Evolutionary conservation across 2,888 invertebrate genomes (phyloP), one percentile per base, ranked within the genome.

Genomic region (Drosophila demipolita): DNA sequence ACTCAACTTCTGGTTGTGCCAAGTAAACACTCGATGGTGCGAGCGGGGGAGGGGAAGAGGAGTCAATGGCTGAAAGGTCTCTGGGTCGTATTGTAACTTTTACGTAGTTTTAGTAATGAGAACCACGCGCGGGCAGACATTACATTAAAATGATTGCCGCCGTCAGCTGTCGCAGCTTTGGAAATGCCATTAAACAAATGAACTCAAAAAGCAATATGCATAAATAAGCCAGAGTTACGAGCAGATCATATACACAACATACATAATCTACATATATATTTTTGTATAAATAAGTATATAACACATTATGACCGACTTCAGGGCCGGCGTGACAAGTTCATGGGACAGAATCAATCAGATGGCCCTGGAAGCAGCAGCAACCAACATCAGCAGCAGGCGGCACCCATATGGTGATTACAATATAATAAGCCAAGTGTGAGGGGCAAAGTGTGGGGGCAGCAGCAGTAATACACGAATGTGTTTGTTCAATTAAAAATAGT

Each of bases 111-210:
- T 35, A 15, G 20, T 17, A 23, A 23, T 54, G 45, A 68, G 63
- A 67, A 62, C 54, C 66, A 57, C 36, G 77, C 73, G 64, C 55
- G 40, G 52, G 36, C 15, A 20, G 11, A 7, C 54, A 38, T 55
- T 26, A 73, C 81, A 73, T 76, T 73, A 82, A 78, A 80, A 75
- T 75, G 55, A 82, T 69, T 85, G 78, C 66, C 68, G 53, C 52
- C 29, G 38, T 29, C 52, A 33, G 33, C 67, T 42, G 32, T 23
- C 66, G 36, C 23, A 12, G 38, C 49, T 49, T 38, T 54, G 71
- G 50, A 55, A 63, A 66, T 76, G 60, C 73, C 88, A 87, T 87
- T 87, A 85, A 85, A 85, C 79, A 87, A 87, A 85, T 87, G 76
- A 87, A 83, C 85, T 45, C 45, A 76, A 73, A 76, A 83, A 75